These are phyloP conservation scores for Odontophorus gujanensis DNA, from an alignment of 2,113 vertebrate genomes.

Conservation along the genomic window DNA sequence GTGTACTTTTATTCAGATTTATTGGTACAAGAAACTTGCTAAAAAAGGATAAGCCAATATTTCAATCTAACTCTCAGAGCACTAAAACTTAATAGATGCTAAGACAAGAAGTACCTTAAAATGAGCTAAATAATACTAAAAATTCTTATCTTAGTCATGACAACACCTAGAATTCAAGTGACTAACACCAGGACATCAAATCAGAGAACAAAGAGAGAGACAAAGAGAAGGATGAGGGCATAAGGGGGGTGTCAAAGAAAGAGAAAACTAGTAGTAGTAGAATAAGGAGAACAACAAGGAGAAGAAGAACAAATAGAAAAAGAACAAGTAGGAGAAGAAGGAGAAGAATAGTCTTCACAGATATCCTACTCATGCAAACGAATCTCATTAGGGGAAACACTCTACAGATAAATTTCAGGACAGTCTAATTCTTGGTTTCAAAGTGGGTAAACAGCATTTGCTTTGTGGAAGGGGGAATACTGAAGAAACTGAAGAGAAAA, in stretches of 20 bases:
- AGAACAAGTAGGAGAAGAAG: too few relatives aligned
- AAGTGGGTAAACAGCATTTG: neutral
- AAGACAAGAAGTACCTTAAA: neutral
- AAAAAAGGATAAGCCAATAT: slow-evolving; percentile 25
- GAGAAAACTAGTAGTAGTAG: neutral
- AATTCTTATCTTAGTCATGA: neutral
- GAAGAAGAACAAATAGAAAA: neutral
- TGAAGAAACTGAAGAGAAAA: neutral
- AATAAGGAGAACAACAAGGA: too few relatives aligned
- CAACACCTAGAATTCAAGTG: neutral
- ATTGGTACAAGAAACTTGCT: neutral
- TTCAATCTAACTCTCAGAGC: neutral
- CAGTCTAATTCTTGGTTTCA: neutral
- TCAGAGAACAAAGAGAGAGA: neutral
- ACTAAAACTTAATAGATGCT: neutral
- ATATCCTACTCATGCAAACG: neutral
- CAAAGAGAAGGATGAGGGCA: neutral
- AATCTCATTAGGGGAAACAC: neutral
- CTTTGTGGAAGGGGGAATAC: neutral
- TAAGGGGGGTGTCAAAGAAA: too few relatives aligned
- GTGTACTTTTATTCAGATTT: neutral
- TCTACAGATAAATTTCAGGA: neutral
- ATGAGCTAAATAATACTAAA: neutral
- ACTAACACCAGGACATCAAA: neutral
- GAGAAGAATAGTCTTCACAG: neutral